These are phyloP conservation scores for Tenodera sinensis DNA, from an alignment of 2,888 invertebrate genomes.

Conservation along the genomic window DNA sequence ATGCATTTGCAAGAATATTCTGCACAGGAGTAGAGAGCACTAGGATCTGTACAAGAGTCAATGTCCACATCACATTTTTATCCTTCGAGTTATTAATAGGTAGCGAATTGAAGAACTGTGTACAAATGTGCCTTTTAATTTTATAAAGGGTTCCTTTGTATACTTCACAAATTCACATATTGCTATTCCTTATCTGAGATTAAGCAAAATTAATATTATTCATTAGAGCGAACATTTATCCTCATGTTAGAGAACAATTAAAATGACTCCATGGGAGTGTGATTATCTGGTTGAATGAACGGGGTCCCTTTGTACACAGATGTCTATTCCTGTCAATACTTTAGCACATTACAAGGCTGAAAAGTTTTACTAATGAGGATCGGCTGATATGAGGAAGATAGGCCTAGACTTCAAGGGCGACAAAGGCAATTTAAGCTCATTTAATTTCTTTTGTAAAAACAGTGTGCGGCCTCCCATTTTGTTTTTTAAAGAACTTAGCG, in stretches of 20 bases:
- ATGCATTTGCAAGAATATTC: too few relatives aligned
- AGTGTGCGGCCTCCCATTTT: background rate
- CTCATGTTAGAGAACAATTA: background rate
- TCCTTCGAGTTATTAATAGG: too few relatives aligned
- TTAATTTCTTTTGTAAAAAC: background rate
- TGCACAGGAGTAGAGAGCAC: too few relatives aligned
- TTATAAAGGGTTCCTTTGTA: too few relatives aligned
- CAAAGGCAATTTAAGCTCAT: background rate
- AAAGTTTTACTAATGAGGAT: background rate
- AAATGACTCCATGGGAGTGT: background rate
- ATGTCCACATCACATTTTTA: too few relatives aligned
- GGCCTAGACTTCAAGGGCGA: background rate
- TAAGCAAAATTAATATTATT: background rate
- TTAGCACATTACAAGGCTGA: background rate
- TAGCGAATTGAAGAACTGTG: too few relatives aligned
- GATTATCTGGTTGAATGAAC: background rate
- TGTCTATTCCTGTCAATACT: background rate
- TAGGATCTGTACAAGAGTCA: too few relatives aligned
- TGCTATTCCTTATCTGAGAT: too few relatives aligned
- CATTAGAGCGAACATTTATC: background rate
- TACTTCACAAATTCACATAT: too few relatives aligned
- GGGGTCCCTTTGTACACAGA: background rate
- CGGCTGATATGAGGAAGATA: background rate
- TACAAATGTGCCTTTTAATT: too few relatives aligned
- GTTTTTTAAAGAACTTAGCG: background rate